Conservation (phyloP, 2,888 invertebrate genomes). For the Tuta absoluta region DNA sequence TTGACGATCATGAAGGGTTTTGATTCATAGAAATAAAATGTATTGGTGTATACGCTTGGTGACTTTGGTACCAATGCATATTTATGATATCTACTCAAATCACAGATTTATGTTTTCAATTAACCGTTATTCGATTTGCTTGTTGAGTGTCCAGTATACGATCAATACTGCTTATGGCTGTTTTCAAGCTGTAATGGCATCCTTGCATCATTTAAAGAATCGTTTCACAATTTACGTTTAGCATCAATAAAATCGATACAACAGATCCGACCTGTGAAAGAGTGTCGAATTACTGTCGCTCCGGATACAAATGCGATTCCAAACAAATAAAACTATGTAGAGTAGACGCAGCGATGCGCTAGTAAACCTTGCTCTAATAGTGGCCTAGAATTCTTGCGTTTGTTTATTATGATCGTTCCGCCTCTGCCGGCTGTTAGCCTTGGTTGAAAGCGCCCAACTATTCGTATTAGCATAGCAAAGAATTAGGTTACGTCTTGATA, state of each 20-base stretch:
- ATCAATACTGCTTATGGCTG: neutral
- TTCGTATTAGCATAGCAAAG: conserved; percentile 18
- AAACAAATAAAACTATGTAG: conserved; percentile 40
- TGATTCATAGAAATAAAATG: too few species aligned
- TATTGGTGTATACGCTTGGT: too few species aligned
- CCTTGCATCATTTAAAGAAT: neutral
- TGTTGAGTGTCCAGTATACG: neutral
- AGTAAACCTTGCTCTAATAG: conserved; percentile 46
- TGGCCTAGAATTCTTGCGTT: conserved; percentile 30
- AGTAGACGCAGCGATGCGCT: conserved; percentile 42
- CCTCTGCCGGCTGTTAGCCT: conserved; percentile 2
- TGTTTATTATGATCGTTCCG: conserved; percentile 23
- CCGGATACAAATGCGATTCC: conserved; percentile 44
- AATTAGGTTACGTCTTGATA: conserved; percentile 6
- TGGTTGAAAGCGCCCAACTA: conserved; percentile 25
- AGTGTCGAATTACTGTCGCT: conserved; percentile 32
- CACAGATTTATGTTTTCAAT: too few species aligned
- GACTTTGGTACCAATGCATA: neutral
- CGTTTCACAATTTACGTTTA: neutral
- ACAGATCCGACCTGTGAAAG: neutral
- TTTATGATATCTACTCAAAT: too few species aligned
- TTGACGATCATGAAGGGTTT: too few species aligned
- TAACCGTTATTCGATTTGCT: too few species aligned
- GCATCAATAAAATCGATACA: neutral
- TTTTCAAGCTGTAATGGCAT: neutral